A percentile compares a stretch with the other conserved stretches of the same genome.
These are phyloP conservation scores for Rhombomys opimus DNA, from an alignment of 2,113 vertebrate species.

Conservation along the genomic window DNA sequence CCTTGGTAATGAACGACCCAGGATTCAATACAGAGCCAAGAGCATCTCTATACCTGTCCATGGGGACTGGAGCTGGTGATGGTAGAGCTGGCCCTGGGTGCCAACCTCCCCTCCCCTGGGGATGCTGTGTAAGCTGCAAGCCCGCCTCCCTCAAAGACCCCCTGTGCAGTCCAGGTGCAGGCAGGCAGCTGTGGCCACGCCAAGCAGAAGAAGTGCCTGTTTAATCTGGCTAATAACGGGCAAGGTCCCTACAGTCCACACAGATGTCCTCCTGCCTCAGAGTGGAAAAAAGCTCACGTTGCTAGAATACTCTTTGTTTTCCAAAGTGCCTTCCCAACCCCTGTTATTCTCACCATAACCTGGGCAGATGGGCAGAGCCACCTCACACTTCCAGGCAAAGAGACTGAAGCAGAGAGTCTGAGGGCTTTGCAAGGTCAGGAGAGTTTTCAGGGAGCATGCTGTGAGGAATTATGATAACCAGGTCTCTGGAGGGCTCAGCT, in stretches of 20 bases:
- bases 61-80: rapidly evolving
- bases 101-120: not conserved
- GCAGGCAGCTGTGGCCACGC: constrained; percentile 29
- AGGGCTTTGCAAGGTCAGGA: not conserved
- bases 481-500: not conserved
- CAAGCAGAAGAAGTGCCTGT: constrained; percentile 34
- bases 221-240: constrained; percentile 67
- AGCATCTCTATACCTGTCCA: not conserved
- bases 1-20: not conserved
- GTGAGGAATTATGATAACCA: not conserved
- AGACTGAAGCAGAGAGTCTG: constrained; percentile 1
- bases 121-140: not conserved
- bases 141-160: rapidly evolving
- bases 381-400: not conserved
- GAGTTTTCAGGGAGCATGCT: not conserved
- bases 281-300: not conserved
- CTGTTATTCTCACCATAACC: not conserved
- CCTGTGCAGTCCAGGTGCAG: not conserved
- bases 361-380: not conserved
- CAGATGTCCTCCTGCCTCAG: constrained; percentile 48
- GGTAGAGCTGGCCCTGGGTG: not conserved
- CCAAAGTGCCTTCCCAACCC: not conserved
- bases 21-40: not conserved
- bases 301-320: not conserved
- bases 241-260: constrained; percentile 30